Base-by-base conservation (phyloP, 2,113 vertebrate genomes). In the Actinemys pallida region DNA sequence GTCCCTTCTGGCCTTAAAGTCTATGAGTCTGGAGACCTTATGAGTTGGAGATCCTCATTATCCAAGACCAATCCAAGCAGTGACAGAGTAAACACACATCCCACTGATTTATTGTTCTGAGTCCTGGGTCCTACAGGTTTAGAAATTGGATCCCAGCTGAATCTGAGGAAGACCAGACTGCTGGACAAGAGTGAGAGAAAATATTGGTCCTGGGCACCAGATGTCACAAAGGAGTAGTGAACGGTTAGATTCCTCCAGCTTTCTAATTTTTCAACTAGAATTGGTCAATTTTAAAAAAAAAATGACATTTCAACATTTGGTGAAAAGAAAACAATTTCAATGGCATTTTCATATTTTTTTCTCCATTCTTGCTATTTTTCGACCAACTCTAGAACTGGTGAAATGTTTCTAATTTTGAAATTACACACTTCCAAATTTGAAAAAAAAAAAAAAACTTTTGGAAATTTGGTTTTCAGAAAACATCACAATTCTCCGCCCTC, bases 11-110 rank as follows among this genome's bases (percentile, higher is more conserved):
- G 10, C 27, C 11, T 59, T 59, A 6, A 59, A 59, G 12, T 59
- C 57, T 14, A 29, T 22, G 4, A 8, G 4, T 24, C 0, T n/a
- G 0, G 81, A 87, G 45, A 39, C 39, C 29, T 8, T 35, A 9
- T 4, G 85, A 29, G 90, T 90, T 19, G 35, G 49, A 80, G 35
- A 20, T 20, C 25, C 31, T 83, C 10, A 22, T 59, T 12, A 7
- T 11, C 42, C 65, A 10, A 29, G 72, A 59, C 27, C 4, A 83
- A 25, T 42, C 47, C 20, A 52, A 49, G n/a, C 14, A 62, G 4
- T 27, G 27, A 81, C 65, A n/a, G 65, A 35, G 19, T 39, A 72
- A 72, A 72, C 14, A 47, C 2, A 14, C 10, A 45, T 24, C 20
- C 29, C n/a, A 5, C n/a, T 2, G 0, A 17, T 87, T 59, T 53